Evolutionary conservation across 1,140 invertebrate species (phyloP), one percentile per base, ranked within the genome.

Genomic region (Onthophagus taurus): DNA sequence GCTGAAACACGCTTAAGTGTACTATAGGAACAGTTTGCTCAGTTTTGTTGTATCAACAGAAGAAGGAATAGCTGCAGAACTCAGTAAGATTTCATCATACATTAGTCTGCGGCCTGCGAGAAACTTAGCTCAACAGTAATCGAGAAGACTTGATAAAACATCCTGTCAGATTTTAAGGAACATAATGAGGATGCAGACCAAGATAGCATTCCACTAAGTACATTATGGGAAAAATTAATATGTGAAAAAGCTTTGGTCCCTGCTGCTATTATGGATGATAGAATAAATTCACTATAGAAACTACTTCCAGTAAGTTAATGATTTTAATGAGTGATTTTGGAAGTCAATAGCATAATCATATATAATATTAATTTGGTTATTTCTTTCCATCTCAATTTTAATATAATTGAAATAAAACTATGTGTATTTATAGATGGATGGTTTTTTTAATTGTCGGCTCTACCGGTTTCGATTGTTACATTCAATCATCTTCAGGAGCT

Each of bases 21-120:
- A 7, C 24, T 26, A 26, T 26, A 26, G 24, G n/a, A 26, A 26
- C 24, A 26, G 24, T 26, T 26, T 26, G 24, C 24, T 26, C 24
- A 26, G 24, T 26, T 26, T n/a, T 26, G 24, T 26, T 26, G 24
- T 26, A 26, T 26, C n/a, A 26, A 26, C n/a, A n/a, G 24, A 26
- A 26, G 24, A 26, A 26, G 24, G 24, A n/a, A 26, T 26, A 26
- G 24, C 24, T 26, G 24, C n/a, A 26, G 24, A 7, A 26, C 24
- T 26, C 24, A 26, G 7, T 26, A 26, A 26, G n/a, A 26, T 26
- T 7, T n/a, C 7, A 26, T 26, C 24, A 26, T 26, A 26, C 24
- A 26, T 26, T 26, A 7, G n/a, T 26, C 24, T 26, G 24, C 24
- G 24, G 24, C n/a, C 7, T 26, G 24, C 7, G 7, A 26, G 24